These are phyloP conservation scores for Lepetodrilus schrolli DNA, from an alignment of 2,888 invertebrate species.

Conservation along the genomic window DNA sequence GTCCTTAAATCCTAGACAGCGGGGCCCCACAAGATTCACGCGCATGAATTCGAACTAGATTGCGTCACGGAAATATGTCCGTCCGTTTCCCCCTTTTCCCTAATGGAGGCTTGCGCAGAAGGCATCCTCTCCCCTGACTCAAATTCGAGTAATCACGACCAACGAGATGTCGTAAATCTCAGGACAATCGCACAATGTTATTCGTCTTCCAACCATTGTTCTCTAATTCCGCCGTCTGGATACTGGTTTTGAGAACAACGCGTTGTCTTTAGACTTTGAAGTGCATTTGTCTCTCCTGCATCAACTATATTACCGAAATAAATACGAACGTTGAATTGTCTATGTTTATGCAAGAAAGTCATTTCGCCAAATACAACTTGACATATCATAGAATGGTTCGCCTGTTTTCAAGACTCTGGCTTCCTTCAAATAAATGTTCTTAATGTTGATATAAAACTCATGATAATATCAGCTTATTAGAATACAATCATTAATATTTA, in stretches of 20 bases:
- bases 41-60: neutral
- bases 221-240: neutral
- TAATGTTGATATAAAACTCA: too few species aligned
- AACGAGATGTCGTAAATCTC: neutral
- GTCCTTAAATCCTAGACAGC: conserved; percentile 17
- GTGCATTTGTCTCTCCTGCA: too few species aligned
- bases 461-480: too few species aligned
- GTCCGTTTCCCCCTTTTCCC: neutral
- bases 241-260: too few species aligned
- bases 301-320: too few species aligned
- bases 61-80: neutral
- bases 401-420: too few species aligned
- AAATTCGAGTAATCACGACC: conserved; percentile 10
- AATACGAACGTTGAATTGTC: too few species aligned
- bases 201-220: neutral
- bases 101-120: neutral
- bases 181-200: neutral
- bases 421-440: too few species aligned
- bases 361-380: too few species aligned
- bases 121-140: conserved; percentile 1
- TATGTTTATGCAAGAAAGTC: too few species aligned
- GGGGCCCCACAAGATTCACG: neutral
- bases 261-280: too few species aligned
- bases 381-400: too few species aligned
- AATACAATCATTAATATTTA: neutral